These are phyloP conservation scores for Amphiprion percula DNA, from an alignment of 2,113 vertebrate genomes.

Conservation along the genomic window DNA sequence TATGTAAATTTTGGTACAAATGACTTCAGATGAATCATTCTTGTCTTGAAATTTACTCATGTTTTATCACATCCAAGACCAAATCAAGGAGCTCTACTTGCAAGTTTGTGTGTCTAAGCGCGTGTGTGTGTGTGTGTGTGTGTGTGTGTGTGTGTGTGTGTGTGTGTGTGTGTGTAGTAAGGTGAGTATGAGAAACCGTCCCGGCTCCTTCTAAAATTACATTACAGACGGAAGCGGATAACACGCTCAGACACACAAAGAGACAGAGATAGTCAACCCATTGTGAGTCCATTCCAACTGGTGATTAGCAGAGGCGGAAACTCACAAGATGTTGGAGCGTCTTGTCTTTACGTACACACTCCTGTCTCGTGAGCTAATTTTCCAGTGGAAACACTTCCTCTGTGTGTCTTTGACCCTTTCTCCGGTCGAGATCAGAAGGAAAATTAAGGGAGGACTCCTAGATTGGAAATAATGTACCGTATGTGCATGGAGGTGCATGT, in stretches of 20 bases:
- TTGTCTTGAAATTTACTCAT: background rate
- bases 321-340: conserved; percentile 24
- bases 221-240: conserved; percentile 42
- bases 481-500: background rate
- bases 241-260: conserved; percentile 22
- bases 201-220: conserved; percentile 69
- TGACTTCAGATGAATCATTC: background rate
- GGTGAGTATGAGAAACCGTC: conserved; percentile 23
- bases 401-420: conserved; percentile 29
- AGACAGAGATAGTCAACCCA: conserved; percentile 32
- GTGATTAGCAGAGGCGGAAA: conserved; percentile 66
- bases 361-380: conserved; percentile 62
- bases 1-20: too few relatives aligned
- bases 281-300: conserved; percentile 35
- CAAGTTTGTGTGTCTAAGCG: background rate
- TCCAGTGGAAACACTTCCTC: conserved; percentile 57
- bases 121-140: background rate
- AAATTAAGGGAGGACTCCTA: conserved; percentile 29
- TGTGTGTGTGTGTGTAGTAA: background rate
- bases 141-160: background rate
- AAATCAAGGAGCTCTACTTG: background rate
- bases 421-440: conserved; percentile 39
- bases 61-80: conserved; percentile 12
- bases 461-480: conserved; percentile 18
- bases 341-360: conserved; percentile 27